Evolutionary conservation across 2,888 invertebrate genomes (phyloP).

Genomic region (Caprella mutica): DNA sequence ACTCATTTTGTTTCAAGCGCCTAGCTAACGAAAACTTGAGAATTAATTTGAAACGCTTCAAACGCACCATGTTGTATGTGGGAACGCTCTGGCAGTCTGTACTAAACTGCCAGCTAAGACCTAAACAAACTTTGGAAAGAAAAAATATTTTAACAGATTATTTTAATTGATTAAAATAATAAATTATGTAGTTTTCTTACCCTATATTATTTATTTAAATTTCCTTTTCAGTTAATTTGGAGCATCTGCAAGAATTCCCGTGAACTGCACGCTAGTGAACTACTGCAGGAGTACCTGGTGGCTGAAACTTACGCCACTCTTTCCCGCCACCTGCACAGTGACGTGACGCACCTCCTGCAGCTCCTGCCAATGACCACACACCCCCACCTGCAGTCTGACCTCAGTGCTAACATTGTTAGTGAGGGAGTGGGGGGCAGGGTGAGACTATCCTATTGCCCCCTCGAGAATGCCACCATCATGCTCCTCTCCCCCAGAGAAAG

Average conservation of each 20-base stretch:
- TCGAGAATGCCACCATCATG: slow-evolving; percentile 50
- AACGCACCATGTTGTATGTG: too few relatives aligned
- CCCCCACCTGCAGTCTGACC: slow-evolving; percentile 47
- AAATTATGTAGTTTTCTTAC: too few relatives aligned
- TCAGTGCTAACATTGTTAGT: slow-evolving; percentile 52
- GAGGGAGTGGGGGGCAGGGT: slow-evolving; percentile 19
- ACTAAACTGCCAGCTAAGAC: too few relatives aligned
- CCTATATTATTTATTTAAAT: slow-evolving; percentile 4
- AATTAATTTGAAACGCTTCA: too few relatives aligned
- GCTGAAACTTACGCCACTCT: slow-evolving; percentile 60
- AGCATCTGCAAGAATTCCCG: slow-evolving; percentile 45
- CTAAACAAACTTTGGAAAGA: too few relatives aligned
- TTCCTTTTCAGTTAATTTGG: slow-evolving; percentile 39
- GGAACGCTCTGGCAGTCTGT: too few relatives aligned
- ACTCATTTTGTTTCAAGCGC: too few relatives aligned
- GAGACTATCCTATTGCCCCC: slow-evolving; percentile 28
- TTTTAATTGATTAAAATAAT: too few relatives aligned
- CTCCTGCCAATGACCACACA: slow-evolving; percentile 60
- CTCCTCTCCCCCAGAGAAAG: slow-evolving; percentile 70
- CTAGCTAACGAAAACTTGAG: too few relatives aligned
- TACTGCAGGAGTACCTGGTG: slow-evolving; percentile 70
- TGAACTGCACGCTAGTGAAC: slow-evolving; percentile 52
- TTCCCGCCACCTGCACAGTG: slow-evolving; percentile 58
- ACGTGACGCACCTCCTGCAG: slow-evolving; percentile 55
- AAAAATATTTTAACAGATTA: too few relatives aligned